Percentiles rank a stretch among this genome's conserved stretches.
phyloP scores from a whole-genome alignment of 2,888 invertebrate species.

The Tetramorium bicarinatum region DNA sequence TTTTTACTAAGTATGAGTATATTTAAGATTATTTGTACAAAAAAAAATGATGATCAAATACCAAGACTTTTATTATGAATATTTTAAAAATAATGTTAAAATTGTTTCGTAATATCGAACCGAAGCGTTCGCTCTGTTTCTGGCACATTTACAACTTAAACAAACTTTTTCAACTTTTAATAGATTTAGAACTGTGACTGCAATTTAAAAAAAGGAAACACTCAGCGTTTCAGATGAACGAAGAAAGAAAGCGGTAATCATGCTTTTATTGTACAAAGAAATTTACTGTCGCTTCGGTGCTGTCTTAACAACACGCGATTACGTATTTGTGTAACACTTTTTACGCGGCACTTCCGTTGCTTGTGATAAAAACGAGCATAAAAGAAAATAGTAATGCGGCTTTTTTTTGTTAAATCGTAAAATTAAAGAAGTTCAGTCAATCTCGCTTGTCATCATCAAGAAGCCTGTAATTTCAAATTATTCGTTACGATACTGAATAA shows the following conservation, averaged over 20 bases:
- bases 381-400: background rate
- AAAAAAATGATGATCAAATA: background rate
- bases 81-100: background rate
- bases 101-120: background rate
- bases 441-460: background rate
- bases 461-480: background rate
- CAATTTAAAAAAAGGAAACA: conserved; percentile 58
- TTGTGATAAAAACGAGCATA: background rate
- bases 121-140: background rate
- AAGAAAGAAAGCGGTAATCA: conserved; percentile 57
- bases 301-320: conserved; percentile 53
- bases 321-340: conserved; percentile 45
- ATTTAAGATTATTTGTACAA: background rate
- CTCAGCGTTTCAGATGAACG: conserved; percentile 39
- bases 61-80: background rate
- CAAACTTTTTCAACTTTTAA: background rate
- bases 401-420: background rate
- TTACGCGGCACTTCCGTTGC: conserved; percentile 54
- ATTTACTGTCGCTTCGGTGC: conserved; percentile 42
- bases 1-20: background rate
- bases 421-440: background rate
- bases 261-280: conserved; percentile 49
- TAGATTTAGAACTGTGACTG: conserved; percentile 14
- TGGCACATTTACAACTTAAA: background rate
- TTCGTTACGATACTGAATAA: background rate